A percentile compares a stretch with the other conserved stretches of the same genome.
These are phyloP conservation scores for Ephestia elutella DNA, from an alignment of 1,140 invertebrate genomes.

Conservation along the genomic window DNA sequence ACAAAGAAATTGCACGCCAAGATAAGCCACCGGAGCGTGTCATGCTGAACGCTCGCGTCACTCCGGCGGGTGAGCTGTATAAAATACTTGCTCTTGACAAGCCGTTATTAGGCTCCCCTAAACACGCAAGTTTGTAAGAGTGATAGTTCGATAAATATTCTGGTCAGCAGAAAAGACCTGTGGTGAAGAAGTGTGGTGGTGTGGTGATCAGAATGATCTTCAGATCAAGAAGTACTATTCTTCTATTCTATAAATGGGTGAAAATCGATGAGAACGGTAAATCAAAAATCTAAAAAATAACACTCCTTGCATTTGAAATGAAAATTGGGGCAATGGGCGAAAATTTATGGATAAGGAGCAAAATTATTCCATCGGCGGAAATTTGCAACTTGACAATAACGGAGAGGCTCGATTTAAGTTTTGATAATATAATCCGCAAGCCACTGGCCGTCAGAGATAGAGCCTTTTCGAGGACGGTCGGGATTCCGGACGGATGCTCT, in stretches of 20 bases:
- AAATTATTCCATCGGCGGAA: neutral
- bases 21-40: slow-evolving; percentile 52
- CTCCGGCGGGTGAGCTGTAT: slow-evolving; percentile 12
- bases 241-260: no score
- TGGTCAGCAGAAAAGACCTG: no score
- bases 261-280: neutral
- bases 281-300: neutral
- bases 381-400: slow-evolving; percentile 15
- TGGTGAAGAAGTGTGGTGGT: no score
- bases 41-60: slow-evolving; percentile 35
- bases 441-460: slow-evolving; percentile 46
- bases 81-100: slow-evolving; percentile 14
- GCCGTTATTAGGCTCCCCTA: slow-evolving; percentile 6
- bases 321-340: neutral
- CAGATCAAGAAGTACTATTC: no score
- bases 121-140: neutral
- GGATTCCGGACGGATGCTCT: slow-evolving; percentile 21
- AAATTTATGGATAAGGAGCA: neutral
- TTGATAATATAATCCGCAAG: slow-evolving; percentile 54
- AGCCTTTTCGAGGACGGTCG: slow-evolving; percentile 35
- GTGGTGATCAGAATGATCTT: no score
- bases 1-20: slow-evolving; percentile 60
- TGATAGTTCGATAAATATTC: no score
- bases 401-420: slow-evolving; percentile 34
- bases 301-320: neutral